Conservation (phyloP, 2,113 vertebrate species). For the Dicerorhinus sumatrensis region DNA sequence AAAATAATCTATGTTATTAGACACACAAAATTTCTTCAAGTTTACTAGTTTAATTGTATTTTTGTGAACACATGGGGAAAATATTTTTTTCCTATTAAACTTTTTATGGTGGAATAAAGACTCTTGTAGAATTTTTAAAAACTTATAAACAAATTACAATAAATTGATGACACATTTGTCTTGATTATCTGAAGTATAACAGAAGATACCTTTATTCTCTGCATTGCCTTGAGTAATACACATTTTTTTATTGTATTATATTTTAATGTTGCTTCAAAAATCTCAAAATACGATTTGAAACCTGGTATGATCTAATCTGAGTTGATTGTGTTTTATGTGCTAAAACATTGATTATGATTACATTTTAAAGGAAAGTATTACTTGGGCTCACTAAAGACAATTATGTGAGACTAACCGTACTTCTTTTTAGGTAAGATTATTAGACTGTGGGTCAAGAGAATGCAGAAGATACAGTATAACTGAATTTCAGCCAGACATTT, state of each 20-base stretch:
- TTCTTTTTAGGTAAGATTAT: conserved; percentile 12
- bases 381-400: not conserved
- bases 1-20: not conserved
- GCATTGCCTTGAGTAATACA: not conserved
- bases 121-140: not conserved
- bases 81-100: not conserved
- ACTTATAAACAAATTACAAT: not conserved
- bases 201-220: not conserved
- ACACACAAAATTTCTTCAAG: not conserved
- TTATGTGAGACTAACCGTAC: not conserved
- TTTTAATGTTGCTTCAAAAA: conserved; percentile 24
- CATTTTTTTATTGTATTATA: conserved; percentile 14
- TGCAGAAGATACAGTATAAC: not conserved
- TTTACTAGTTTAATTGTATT: not conserved
- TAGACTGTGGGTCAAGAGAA: not conserved
- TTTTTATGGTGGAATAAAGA: too few relatives aligned
- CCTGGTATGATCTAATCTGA: not conserved
- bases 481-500: conserved; percentile 43
- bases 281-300: conserved; percentile 51
- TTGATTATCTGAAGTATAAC: not conserved
- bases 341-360: conserved; percentile 1
- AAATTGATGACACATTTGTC: not conserved
- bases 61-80: not conserved
- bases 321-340: not conserved
- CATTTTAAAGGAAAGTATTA: conserved; percentile 41